Evolutionary conservation across 2,113 vertebrate genomes (phyloP).

Genomic region (Plestiodon gilberti): DNA sequence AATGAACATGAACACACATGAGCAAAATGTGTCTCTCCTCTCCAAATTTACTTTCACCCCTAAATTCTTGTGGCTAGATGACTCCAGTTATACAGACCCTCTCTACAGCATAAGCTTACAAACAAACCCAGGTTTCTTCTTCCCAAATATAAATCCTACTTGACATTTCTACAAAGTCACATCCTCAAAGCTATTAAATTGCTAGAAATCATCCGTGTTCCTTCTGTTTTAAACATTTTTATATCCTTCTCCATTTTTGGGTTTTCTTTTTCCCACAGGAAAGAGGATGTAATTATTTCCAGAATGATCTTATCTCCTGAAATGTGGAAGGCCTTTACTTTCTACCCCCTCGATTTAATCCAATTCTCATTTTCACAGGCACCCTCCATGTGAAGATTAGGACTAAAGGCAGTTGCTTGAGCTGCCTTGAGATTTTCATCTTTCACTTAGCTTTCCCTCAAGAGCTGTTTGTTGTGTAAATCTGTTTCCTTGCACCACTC

Average conservation of each 20-base stretch:
- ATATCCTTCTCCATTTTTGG: conserved; percentile 60
- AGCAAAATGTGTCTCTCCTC: neutral
- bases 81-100: too few relatives aligned
- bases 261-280: conserved; percentile 53
- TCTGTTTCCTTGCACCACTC: conserved; percentile 38
- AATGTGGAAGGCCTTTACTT: conserved; percentile 53
- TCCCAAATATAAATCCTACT: neutral
- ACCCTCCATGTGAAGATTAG: conserved; percentile 59
- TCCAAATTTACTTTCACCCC: neutral
- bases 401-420: conserved; percentile 68
- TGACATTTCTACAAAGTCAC: conserved; percentile 1
- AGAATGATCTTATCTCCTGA: conserved; percentile 67
- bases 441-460: conserved; percentile 67
- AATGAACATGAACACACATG: neutral
- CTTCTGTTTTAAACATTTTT: conserved; percentile 47
- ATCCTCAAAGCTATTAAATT: neutral
- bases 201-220: conserved; percentile 47
- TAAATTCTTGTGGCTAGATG: neutral
- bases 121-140: neutral
- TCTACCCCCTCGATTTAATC: conserved; percentile 45
- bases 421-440: conserved; percentile 60
- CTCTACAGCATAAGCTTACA: neutral
- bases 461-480: conserved; percentile 56
- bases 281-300: conserved; percentile 68
- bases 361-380: conserved; percentile 59